Base-by-base conservation (phyloP, 2,797 vertebrate species). In the Pangasius larnaudii region DNA sequence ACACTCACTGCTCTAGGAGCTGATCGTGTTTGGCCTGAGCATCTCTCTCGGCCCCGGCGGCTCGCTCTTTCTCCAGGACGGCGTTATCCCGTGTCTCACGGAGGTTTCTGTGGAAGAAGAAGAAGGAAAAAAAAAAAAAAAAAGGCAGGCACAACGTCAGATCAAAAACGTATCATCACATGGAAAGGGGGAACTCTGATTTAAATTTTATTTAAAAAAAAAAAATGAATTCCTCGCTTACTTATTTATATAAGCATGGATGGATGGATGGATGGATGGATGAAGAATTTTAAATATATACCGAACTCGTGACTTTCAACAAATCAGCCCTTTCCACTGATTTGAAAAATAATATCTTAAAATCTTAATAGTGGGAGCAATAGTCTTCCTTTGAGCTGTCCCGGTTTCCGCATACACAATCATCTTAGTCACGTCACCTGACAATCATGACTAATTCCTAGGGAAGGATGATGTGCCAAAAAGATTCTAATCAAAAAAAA, bases 41-140 rank as follows among this genome's bases (percentile, higher is more conserved):
- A 86, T 99, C 97, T 91, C 96, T 97, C 93, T 99, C 98, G 13
- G 96, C 95, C 85, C 86, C 88, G 86, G 95, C 85, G 0, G 98
- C 97, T 94, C 98, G 93, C 86, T 98, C 97, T 93, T 97, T 99
- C 94, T 99, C 99, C 89, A 98, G 91, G 27, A 98, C 88, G 0
- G 99, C 97, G 88, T 97, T 96, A 93, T 99, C 98, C 92, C 97
- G 96, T 4, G 97, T 95, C 95, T 99, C 99, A 88, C 98, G 96
- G 88, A 99, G 92, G 92, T 97, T 98, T 94, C 98, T 99, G 92
- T 46, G 1, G 6, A 6, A 11, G 2, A 1, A 2, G 22, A 14
- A 24, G 8, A n/a, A 4, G 74, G 86, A 90, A 85, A 75, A 33
- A 85, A 5, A 91, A 63, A 5, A 16, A 67, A 10, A 0, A 78